These are phyloP conservation scores for Branchinecta sandiegonensis DNA, from an alignment of 2,888 invertebrate species.

Conservation along the genomic window DNA sequence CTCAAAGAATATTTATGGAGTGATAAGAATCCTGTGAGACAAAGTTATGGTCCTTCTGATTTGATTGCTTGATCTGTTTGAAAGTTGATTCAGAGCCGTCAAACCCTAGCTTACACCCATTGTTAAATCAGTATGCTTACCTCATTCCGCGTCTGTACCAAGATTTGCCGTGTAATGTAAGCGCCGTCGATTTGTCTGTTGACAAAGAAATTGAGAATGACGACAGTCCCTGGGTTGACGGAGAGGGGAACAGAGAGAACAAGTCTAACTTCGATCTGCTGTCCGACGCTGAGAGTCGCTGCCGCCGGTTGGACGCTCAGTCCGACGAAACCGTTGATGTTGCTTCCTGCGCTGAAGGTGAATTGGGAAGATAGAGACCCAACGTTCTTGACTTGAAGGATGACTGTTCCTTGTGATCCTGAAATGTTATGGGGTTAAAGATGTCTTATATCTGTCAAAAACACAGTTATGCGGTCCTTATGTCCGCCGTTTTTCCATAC, in stretches of 20 bases:
- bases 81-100: too few species aligned
- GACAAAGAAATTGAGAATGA: background rate
- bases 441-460: too few species aligned
- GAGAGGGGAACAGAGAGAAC: background rate
- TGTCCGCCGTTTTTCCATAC: too few species aligned
- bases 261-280: background rate
- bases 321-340: background rate
- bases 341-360: background rate
- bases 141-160: constrained; percentile 1
- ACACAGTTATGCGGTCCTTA: too few species aligned
- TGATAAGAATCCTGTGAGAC: too few species aligned
- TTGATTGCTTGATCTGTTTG: too few species aligned
- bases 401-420: background rate
- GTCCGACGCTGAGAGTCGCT: background rate
- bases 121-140: background rate
- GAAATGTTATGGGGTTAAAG: background rate
- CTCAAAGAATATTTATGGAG: too few species aligned
- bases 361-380: background rate
- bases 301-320: background rate
- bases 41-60: too few species aligned
- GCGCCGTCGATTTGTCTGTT: background rate
- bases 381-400: background rate
- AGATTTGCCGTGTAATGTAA: background rate
- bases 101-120: too few species aligned
- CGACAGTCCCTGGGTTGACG: background rate